Conservation (phyloP, 2,797 vertebrate species). For the Eutrigla gurnardus region DNA sequence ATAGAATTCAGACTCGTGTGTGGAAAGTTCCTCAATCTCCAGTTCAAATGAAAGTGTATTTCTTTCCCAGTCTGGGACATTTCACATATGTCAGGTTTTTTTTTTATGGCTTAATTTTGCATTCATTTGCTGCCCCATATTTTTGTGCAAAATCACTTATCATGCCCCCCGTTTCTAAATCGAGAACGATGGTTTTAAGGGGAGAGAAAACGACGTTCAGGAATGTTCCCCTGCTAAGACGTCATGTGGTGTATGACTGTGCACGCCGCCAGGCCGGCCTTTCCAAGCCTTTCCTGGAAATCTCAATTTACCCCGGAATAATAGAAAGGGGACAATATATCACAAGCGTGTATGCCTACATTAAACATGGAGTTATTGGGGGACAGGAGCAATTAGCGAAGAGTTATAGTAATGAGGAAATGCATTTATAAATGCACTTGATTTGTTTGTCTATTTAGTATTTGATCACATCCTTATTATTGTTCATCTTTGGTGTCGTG, state of each 20-base stretch:
- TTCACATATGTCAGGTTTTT: slow-evolving; percentile 73
- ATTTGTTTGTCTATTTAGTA: slow-evolving; percentile 52
- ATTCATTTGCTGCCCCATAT: slow-evolving; percentile 68
- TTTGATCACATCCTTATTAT: slow-evolving; percentile 48
- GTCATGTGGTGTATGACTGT: slow-evolving; percentile 79
- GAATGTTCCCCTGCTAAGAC: slow-evolving; percentile 82
- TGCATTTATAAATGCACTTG: slow-evolving; percentile 29
- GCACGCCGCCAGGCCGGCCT: slow-evolving; percentile 69
- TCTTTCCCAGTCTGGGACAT: slow-evolving; percentile 68
- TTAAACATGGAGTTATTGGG: slow-evolving; percentile 42
- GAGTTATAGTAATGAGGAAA: slow-evolving; percentile 44
- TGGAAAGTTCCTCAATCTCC: slow-evolving; percentile 73
- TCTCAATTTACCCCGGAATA: slow-evolving; percentile 76
- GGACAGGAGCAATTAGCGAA: slow-evolving; percentile 40
- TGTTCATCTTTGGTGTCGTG: slow-evolving; percentile 24
- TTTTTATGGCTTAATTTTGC: slow-evolving; percentile 74
- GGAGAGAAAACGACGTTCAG: slow-evolving; percentile 67
- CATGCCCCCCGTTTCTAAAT: slow-evolving; percentile 72
- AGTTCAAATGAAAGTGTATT: slow-evolving; percentile 55
- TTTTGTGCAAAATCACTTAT: slow-evolving; percentile 66
- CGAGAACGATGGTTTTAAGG: slow-evolving; percentile 75
- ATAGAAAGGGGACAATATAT: slow-evolving; percentile 67
- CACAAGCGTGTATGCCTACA: slow-evolving; percentile 36
- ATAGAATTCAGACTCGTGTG: slow-evolving; percentile 67
- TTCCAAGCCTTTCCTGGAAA: slow-evolving; percentile 78